Conservation (phyloP, 1,140 invertebrate genomes). For the Plutomurus gul region DNA sequence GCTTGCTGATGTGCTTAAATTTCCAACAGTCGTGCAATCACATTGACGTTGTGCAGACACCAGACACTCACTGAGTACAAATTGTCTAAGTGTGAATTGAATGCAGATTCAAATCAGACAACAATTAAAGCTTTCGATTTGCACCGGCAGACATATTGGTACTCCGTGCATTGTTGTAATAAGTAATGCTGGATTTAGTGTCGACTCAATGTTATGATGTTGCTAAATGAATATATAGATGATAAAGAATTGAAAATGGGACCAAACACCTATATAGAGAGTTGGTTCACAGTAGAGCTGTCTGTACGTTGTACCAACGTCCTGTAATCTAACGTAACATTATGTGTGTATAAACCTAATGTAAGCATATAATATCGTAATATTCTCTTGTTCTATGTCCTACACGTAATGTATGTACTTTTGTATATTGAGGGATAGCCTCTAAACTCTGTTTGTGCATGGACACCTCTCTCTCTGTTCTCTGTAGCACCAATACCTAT, state of each 20-base stretch:
- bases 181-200: background rate
- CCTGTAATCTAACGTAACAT: too few relatives aligned
- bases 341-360: background rate
- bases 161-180: background rate
- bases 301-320: too few relatives aligned
- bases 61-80: too few relatives aligned
- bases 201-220: background rate
- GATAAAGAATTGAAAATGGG: background rate
- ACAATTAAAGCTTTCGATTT: conserved; percentile 4
- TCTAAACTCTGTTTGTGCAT: background rate
- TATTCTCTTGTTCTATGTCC: too few relatives aligned
- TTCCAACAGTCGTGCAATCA: too few relatives aligned
- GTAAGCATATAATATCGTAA: background rate
- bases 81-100: too few relatives aligned
- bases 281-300: background rate
- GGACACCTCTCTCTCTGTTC: background rate
- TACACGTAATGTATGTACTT: too few relatives aligned
- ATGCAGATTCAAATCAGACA: too few relatives aligned
- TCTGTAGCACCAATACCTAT: background rate
- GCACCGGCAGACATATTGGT: conserved; percentile 13
- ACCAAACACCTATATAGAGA: background rate
- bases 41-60: too few relatives aligned
- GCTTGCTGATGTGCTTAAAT: too few relatives aligned
- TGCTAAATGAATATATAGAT: background rate
- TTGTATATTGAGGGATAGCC: too few relatives aligned